These are phyloP conservation scores for Phania funesta DNA, from an alignment of 2,888 invertebrate genomes.

Conservation along the genomic window DNA sequence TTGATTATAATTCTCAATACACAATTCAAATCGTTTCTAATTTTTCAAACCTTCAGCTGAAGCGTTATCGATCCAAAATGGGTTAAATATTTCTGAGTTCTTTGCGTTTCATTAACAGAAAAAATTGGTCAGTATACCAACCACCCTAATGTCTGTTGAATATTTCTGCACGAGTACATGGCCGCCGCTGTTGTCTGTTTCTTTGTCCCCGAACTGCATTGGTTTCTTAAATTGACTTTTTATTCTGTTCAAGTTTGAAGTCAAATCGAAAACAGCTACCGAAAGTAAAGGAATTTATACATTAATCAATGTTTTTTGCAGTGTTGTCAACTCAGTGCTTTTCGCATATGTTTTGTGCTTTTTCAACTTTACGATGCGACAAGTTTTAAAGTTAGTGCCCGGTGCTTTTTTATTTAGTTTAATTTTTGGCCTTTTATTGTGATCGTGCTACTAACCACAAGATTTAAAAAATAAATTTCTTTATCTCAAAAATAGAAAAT, in stretches of 20 bases:
- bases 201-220: constrained; percentile 11
- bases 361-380: no score
- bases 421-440: no score
- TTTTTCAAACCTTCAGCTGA: no score
- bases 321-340: no score
- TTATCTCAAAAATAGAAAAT: no score
- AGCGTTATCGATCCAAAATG: neutral
- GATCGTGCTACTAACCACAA: no score
- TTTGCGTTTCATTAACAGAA: neutral
- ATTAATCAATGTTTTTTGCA: constrained; percentile 25
- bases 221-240: constrained; percentile 20
- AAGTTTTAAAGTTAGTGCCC: no score
- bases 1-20: no score
- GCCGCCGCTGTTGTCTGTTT: constrained; percentile 9
- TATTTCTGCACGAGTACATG: constrained; percentile 8
- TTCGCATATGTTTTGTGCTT: no score
- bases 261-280: constrained; percentile 3
- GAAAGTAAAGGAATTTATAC: constrained; percentile 25
- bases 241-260: constrained; percentile 43
- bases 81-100: constrained; percentile 13
- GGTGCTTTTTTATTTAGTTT: no score
- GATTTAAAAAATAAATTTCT: no score
- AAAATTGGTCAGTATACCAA: constrained; percentile 50
- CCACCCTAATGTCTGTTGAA: constrained; percentile 46
- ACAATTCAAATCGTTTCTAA: no score